Evolutionary conservation across 2,113 vertebrate species (phyloP).

Genomic region (Arothron firmamentum): DNA sequence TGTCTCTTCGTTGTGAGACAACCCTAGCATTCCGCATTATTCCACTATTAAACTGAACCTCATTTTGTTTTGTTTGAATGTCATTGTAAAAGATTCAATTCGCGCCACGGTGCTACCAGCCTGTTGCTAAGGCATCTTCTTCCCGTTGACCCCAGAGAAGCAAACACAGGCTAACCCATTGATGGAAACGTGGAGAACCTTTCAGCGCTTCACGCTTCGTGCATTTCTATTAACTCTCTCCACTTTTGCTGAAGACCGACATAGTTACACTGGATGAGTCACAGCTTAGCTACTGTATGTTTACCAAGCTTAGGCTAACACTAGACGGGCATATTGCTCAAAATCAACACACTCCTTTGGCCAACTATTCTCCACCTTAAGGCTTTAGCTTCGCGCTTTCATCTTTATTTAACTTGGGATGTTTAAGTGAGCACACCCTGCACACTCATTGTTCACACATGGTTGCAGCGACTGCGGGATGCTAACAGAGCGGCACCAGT

Average conservation of each 20-base stretch:
- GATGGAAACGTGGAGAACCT: too few relatives aligned
- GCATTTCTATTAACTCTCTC: conserved; percentile 31
- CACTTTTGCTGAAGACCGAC: conserved; percentile 30
- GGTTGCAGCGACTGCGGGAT: conserved; percentile 4
- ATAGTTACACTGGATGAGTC: conserved; percentile 35
- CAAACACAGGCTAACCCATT: too few relatives aligned
- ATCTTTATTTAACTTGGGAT: conserved; percentile 48
- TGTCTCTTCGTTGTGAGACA: too few relatives aligned
- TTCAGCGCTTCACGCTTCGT: too few relatives aligned
- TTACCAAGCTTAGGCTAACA: conserved; percentile 39
- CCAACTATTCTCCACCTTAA: conserved; percentile 51
- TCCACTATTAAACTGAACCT: too few relatives aligned
- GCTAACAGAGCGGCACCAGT: not conserved
- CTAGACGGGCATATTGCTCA: conserved; percentile 49
- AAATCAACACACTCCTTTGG: conserved; percentile 62
- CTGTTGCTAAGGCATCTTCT: too few relatives aligned
- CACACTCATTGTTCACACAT: conserved; percentile 19
- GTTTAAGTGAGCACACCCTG: conserved; percentile 42
- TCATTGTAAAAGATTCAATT: too few relatives aligned
- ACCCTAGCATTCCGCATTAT: too few relatives aligned
- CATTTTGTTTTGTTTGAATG: too few relatives aligned
- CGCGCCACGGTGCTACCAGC: too few relatives aligned
- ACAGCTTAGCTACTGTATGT: conserved; percentile 36
- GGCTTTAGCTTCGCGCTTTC: conserved; percentile 37
- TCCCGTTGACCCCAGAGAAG: too few relatives aligned